Evolutionary conservation across 2,797 vertebrate species (phyloP).

Genomic region (Chaetophractus vellerosus): DNA sequence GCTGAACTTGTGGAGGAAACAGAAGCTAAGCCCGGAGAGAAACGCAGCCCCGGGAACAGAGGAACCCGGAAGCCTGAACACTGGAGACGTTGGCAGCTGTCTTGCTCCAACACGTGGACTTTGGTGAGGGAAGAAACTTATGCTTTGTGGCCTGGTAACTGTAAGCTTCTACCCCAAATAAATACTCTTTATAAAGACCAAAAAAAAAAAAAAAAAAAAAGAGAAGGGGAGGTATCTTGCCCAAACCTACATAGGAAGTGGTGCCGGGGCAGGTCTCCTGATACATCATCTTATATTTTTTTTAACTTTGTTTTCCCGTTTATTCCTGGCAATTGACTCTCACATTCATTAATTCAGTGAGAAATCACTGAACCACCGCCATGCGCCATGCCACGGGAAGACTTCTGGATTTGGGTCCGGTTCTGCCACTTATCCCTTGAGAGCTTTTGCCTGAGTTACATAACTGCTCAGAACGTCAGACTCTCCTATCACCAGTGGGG

Average conservation of each 20-base stretch:
- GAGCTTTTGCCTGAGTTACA: not conserved
- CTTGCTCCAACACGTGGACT: too few species aligned
- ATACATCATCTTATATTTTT: not conserved
- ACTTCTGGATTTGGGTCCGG: not conserved
- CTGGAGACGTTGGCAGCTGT: too few species aligned
- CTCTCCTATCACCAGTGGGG: slow-evolving; percentile 1
- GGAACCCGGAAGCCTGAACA: too few species aligned
- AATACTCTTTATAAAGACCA: too few species aligned
- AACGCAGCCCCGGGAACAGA: too few species aligned
- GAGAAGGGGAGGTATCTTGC: not conserved
- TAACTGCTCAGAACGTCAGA: not conserved
- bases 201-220: too few species aligned
- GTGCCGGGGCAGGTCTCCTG: not conserved
- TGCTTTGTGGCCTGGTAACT: too few species aligned
- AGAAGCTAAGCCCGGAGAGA: too few species aligned
- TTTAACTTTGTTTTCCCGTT: not conserved
- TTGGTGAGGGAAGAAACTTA: too few species aligned
- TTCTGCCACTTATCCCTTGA: not conserved
- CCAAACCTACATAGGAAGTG: not conserved
- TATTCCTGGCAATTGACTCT: not conserved
- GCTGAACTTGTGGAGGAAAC: too few species aligned
- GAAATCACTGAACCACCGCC: not conserved
- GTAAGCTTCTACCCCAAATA: too few species aligned
- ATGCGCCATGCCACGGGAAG: not conserved
- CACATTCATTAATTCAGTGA: not conserved